These are phyloP conservation scores for Ciconia nigra DNA, from an alignment of 2,797 vertebrate species.

Conservation along the genomic window DNA sequence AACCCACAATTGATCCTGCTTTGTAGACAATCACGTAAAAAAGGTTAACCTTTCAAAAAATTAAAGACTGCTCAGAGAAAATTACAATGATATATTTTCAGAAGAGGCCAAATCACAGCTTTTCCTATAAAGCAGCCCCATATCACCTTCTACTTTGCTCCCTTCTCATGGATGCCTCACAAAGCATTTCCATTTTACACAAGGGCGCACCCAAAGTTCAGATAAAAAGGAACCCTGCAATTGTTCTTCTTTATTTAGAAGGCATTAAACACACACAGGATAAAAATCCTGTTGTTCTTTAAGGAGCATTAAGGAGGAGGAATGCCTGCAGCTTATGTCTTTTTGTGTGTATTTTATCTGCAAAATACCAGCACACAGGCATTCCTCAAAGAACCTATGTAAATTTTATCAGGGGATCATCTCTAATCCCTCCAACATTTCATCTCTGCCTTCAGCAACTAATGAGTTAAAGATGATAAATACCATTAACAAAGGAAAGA, in stretches of 20 bases:
- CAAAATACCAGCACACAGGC: neutral
- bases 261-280: neutral
- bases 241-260: neutral
- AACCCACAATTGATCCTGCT: neutral
- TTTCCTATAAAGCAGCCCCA: neutral
- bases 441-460: constrained; percentile 25
- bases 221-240: neutral
- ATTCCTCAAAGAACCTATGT: neutral
- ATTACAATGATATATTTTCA: neutral
- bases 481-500: constrained; percentile 67
- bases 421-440: neutral
- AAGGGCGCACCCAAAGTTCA: neutral
- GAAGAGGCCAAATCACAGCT: neutral
- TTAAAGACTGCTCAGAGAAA: neutral
- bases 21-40: neutral
- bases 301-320: neutral
- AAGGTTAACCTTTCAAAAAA: neutral
- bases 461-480: constrained; percentile 71
- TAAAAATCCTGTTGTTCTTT: neutral
- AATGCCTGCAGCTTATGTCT: neutral
- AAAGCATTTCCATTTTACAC: constrained; percentile 28
- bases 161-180: neutral
- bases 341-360: neutral
- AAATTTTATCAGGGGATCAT: neutral
- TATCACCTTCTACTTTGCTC: neutral